phyloP scores from a whole-genome alignment of 2,888 invertebrate species.

The Drosophila kambysellisi region DNA sequence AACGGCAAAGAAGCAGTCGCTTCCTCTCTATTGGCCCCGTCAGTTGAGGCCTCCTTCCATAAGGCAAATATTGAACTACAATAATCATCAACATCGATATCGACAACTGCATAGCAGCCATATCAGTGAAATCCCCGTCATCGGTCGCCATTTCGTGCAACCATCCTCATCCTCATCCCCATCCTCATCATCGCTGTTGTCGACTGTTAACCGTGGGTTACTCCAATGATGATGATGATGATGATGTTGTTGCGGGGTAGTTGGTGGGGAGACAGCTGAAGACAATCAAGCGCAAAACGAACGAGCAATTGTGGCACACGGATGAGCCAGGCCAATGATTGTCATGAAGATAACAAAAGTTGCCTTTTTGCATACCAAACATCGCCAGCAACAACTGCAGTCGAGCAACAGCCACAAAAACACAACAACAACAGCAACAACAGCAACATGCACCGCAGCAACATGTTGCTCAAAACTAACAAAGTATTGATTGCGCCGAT shows the following conservation, averaged over 20 bases:
- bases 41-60: slow-evolving; percentile 62
- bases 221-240: neutral
- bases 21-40: slow-evolving; percentile 30
- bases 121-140: slow-evolving; percentile 61
- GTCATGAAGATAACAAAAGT: slow-evolving; percentile 81
- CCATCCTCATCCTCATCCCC: slow-evolving; percentile 36
- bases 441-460: slow-evolving; percentile 62
- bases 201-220: slow-evolving; percentile 2
- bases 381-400: slow-evolving; percentile 63
- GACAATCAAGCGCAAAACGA: slow-evolving; percentile 80
- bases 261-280: slow-evolving; percentile 41
- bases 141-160: slow-evolving; percentile 68
- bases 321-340: slow-evolving; percentile 77
- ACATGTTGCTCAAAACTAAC: slow-evolving; percentile 78
- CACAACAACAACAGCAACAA: slow-evolving; percentile 35
- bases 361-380: slow-evolving; percentile 81
- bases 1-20: slow-evolving; percentile 44
- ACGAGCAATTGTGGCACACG: slow-evolving; percentile 80
- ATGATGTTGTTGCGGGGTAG: slow-evolving; percentile 6
- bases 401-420: slow-evolving; percentile 3
- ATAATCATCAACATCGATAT: slow-evolving; percentile 74
- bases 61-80: slow-evolving; percentile 81
- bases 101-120: slow-evolving; percentile 53
- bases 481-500: slow-evolving; percentile 80
- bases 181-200: slow-evolving; percentile 21